Evolutionary conservation across 2,888 invertebrate genomes (phyloP).

Genomic region (Protophormia terraenovae): DNA sequence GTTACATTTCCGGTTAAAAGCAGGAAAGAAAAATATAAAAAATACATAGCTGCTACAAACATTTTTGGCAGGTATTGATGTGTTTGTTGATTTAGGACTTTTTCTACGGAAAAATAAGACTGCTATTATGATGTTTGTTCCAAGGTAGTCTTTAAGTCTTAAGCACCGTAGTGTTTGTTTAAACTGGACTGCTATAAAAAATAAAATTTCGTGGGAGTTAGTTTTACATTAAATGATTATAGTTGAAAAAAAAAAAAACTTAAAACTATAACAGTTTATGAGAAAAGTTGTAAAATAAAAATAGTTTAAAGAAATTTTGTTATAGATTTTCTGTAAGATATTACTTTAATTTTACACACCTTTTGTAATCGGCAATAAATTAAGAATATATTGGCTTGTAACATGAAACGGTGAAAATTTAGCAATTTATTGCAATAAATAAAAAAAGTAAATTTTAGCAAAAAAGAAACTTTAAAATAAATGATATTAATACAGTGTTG

Average conservation of each 20-base stretch:
- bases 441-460: too few species aligned
- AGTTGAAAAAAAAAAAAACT: too few species aligned
- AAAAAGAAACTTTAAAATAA: too few species aligned
- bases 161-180: neutral
- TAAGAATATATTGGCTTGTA: too few species aligned
- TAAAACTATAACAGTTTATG: neutral
- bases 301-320: neutral
- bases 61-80: conserved; percentile 42
- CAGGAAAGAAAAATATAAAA: conserved; percentile 12
- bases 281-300: neutral
- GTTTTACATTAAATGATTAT: neutral
- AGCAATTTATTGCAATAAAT: too few species aligned
- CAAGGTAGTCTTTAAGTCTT: conserved; percentile 1
- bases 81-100: conserved; percentile 38
- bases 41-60: neutral
- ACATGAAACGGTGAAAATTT: too few species aligned
- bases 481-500: too few species aligned
- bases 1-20: conserved; percentile 45
- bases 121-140: neutral
- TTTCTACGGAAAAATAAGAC: neutral
- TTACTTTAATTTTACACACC: neutral
- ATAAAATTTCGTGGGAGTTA: neutral
- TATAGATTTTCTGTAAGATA: neutral
- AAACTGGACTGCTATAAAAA: neutral
- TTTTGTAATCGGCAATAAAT: neutral